Conservation (phyloP, 2,888 invertebrate species). For the Andrena praecox region DNA sequence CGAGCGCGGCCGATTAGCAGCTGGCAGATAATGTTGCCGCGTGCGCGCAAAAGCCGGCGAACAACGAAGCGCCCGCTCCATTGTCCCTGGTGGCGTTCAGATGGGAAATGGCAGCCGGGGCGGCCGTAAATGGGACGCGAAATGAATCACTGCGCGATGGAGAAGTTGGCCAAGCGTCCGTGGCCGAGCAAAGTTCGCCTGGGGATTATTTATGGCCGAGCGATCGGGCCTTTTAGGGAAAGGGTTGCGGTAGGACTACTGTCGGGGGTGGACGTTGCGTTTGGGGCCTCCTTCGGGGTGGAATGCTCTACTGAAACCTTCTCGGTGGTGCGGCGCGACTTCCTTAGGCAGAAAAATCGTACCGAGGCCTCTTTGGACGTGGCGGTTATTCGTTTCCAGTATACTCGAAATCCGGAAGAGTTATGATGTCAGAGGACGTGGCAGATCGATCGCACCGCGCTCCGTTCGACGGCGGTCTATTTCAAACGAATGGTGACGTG, state of each 20-base stretch:
- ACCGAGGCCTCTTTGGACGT: no score
- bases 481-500: conserved; percentile 31
- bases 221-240: no score
- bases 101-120: background rate
- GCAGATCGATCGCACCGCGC: background rate
- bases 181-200: background rate
- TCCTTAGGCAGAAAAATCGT: no score
- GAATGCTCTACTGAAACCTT: no score
- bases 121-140: conserved; percentile 23
- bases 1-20: conserved; percentile 67
- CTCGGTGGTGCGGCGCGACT: no score
- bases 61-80: conserved; percentile 19
- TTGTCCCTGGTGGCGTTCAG: conserved; percentile 27
- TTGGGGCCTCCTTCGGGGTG: no score
- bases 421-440: background rate
- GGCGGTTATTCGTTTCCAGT: no score
- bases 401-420: background rate
- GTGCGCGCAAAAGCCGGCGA: conserved; percentile 57
- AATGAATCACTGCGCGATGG: conserved; percentile 17
- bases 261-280: no score
- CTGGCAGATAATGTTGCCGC: conserved; percentile 65
- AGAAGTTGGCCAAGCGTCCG: conserved; percentile 1
- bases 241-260: no score
- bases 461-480: conserved; percentile 17
- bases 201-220: no score